Conservation (phyloP, 2,113 vertebrate species). For the Neotragus pygmaeus region DNA sequence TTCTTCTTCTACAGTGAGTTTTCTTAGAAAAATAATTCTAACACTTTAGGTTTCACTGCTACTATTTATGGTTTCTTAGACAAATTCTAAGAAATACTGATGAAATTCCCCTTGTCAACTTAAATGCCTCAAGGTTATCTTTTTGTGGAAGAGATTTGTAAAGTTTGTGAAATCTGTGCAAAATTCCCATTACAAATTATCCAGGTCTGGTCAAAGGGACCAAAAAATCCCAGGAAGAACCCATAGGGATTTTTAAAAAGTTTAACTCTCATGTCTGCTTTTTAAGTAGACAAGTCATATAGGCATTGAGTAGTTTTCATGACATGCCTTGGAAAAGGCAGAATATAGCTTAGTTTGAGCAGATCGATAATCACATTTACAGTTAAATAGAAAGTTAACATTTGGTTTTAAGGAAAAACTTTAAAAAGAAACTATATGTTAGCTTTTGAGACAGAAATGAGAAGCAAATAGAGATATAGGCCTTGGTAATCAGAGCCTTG, state of each 20-base stretch:
- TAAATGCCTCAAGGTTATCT: background rate
- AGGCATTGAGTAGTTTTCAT: background rate
- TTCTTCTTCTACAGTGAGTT: background rate
- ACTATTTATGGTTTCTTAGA: background rate
- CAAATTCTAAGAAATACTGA: conserved; percentile 14
- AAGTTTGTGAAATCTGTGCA: background rate
- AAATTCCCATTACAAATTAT: conserved; percentile 54
- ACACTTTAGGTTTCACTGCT: background rate
- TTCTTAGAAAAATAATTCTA: background rate
- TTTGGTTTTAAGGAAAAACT: conserved; percentile 21
- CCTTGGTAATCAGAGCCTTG: background rate
- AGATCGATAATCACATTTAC: conserved; percentile 36
- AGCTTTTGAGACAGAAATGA: background rate
- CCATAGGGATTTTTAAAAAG: background rate
- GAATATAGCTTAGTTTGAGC: conserved; percentile 12
- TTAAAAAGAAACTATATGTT: background rate
- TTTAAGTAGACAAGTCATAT: conserved; percentile 32
- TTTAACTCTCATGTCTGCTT: conserved; percentile 24
- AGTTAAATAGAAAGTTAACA: conserved; percentile 2
- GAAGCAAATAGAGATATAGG: background rate
- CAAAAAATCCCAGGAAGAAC: background rate
- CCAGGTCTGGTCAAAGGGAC: background rate
- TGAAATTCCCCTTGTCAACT: conserved; percentile 8
- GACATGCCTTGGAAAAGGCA: background rate
- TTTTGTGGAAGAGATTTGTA: background rate